phyloP scores from a whole-genome alignment of 23 tunicate species.

The Styela clava region DNA sequence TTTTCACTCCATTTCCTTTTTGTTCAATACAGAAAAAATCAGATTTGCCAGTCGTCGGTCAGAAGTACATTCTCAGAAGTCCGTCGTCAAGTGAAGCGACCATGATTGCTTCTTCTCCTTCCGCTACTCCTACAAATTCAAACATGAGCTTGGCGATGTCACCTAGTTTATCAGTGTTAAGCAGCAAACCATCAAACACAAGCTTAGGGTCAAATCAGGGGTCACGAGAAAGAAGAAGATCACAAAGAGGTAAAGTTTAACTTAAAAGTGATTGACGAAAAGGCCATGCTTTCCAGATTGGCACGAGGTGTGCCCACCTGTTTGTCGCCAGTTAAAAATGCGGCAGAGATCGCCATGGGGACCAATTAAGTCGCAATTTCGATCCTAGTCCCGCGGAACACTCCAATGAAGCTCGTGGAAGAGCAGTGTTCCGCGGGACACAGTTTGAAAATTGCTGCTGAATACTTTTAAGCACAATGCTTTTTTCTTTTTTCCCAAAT shows the following conservation, averaged over 20 bases:
- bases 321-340: no score
- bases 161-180: conserved; percentile 19
- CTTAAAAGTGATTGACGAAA: background rate
- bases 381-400: no score
- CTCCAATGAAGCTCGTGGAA: no score
- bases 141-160: background rate
- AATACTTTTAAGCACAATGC: no score
- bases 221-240: conserved; percentile 1
- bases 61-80: conserved; percentile 1
- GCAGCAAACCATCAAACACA: conserved; percentile 19
- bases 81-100: conserved; percentile 1
- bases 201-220: conserved; percentile 5
- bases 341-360: no score
- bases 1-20: no score
- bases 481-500: no score
- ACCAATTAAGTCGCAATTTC: no score
- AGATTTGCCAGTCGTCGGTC: conserved; percentile 64
- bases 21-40: conserved; percentile 25
- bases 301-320: no score
- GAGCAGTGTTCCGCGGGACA: no score
- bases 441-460: no score
- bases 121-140: conserved; percentile 25
- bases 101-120: background rate
- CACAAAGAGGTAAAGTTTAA: background rate
- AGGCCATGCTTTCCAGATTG: no score